Base-by-base conservation (phyloP, 64 coral and sea anemone genomes). In the Platygyra sinensis region DNA sequence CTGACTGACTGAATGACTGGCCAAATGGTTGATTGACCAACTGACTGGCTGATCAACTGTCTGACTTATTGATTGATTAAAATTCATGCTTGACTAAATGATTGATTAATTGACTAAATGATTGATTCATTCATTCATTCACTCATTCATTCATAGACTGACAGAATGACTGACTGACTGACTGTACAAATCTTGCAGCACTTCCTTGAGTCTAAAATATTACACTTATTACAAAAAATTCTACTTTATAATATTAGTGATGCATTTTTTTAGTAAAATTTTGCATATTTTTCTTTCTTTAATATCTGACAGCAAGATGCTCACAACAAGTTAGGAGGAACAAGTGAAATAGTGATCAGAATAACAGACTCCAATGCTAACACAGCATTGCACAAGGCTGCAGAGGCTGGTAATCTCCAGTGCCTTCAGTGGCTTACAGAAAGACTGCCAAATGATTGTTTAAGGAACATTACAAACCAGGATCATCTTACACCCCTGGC, bases 361-460 rank as follows among this genome's bases (percentile, higher is more conserved):
- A 54, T 89, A 30, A 60, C 79, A 72, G 95, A 97, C 62, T 51
- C 77, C 32, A 24, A 28, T 27, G 95, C 91, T 7, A 91, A 94
- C 72, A 97, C 95, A 19, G 89, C 95, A 5, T 12, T 97, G 1
- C 95, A 97, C 33, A 97, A 83, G 87, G 89, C 95, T 10, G 91
- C 95, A 29, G 62, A 94, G 50, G 63, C 72, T 72, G 95, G 92
- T 38, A 83, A 78, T 17, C 67, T 97, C 5, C 72, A 69, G 6
- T 94, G 88, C 76, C 77, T 97, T 61, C 87, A 91, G 83, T 97
- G 95, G 95, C 83, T 97, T 17, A 91, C 94, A 6, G 80, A 59
- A 28, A 76, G 76, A 30, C 46, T 89, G 0, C 91, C 95, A 7
- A 67, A n/a, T 19, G 88, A 93, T 22, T 74, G 88, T 49, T 61